Evolutionary conservation across 2,797 vertebrate species (phyloP).

Genomic region (Myripristis murdjan): DNA sequence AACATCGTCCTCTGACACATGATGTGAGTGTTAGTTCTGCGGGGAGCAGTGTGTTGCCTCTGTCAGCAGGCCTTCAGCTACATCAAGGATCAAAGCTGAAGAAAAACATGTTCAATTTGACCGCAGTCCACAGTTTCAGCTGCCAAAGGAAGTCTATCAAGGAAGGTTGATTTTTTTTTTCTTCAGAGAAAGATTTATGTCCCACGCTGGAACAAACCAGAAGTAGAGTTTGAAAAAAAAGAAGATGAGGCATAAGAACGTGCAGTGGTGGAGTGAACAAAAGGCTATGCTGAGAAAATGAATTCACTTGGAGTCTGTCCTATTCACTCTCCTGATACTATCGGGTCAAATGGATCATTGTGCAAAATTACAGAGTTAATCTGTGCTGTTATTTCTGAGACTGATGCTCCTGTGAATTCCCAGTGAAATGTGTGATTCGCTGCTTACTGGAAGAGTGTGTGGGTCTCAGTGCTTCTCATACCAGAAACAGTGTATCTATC

Average conservation of each 20-base stretch:
- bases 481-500: neutral
- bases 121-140: conserved; percentile 32
- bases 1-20: conserved; percentile 15
- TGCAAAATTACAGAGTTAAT: neutral
- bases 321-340: neutral
- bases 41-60: conserved; percentile 40
- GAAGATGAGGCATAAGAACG: neutral
- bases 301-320: neutral
- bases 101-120: conserved; percentile 50
- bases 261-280: neutral
- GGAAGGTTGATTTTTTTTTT: conserved; percentile 9
- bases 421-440: neutral
- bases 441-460: conserved; percentile 22
- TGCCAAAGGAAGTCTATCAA: conserved; percentile 29
- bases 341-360: neutral
- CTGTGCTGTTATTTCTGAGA: neutral
- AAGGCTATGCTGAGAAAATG: neutral
- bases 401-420: conserved; percentile 1
- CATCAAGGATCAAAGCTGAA: conserved; percentile 45
- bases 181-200: neutral
- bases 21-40: conserved; percentile 25
- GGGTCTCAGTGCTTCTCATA: neutral
- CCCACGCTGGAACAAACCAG: neutral
- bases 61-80: conserved; percentile 52
- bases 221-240: neutral